Evolutionary conservation across 2,888 invertebrate species (phyloP).

Genomic region (Tenthredo livida): DNA sequence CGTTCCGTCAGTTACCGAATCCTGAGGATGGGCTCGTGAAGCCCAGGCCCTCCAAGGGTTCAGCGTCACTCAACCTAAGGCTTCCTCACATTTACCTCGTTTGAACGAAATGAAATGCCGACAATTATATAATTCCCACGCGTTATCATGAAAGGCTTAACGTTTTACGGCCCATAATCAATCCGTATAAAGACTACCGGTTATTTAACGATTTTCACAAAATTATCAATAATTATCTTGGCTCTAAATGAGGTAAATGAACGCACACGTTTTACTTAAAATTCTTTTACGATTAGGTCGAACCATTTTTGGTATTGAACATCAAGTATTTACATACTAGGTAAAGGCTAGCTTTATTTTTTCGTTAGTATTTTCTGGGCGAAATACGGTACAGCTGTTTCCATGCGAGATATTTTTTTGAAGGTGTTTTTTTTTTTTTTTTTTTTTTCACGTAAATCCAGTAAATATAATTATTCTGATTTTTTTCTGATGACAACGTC

Average conservation of each 20-base stretch:
- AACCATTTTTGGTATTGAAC: conserved; percentile 35
- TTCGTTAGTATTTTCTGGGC: neutral
- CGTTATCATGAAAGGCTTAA: neutral
- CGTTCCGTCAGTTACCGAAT: conserved; percentile 46
- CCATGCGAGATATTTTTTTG: neutral
- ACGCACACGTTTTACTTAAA: conserved; percentile 2
- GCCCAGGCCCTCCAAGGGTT: conserved; percentile 35
- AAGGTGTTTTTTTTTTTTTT: neutral
- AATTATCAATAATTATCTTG: conserved; percentile 13
- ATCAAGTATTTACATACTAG: conserved; percentile 1
- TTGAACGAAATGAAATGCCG: neutral
- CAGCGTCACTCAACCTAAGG: conserved; percentile 40
- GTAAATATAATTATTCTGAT: neutral
- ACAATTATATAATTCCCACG: conserved; percentile 2
- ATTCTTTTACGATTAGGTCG: neutral
- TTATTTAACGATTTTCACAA: conserved; percentile 9
- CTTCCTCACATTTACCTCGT: neutral
- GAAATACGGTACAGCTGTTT: neutral
- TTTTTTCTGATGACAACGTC: neutral
- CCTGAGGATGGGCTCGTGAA: conserved; percentile 16
- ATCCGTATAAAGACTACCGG: neutral
- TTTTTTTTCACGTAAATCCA: neutral
- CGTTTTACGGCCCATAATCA: neutral
- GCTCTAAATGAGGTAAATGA: conserved; percentile 14
- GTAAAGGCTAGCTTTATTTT: neutral